Conservation (phyloP, 1,140 invertebrate genomes). For the Lerema accius region DNA sequence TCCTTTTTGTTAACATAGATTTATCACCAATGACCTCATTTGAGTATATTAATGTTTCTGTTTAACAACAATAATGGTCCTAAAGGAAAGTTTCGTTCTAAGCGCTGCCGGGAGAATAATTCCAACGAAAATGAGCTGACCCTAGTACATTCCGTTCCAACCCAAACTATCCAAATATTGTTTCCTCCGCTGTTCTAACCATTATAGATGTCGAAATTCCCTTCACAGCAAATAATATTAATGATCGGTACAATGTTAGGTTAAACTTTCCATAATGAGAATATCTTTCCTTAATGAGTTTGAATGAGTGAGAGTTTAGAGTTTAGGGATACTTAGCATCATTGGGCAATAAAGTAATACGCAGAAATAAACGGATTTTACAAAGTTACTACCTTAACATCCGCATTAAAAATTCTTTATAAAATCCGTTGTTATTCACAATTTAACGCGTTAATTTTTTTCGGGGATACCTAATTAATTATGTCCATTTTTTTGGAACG, state of each 20-base stretch:
- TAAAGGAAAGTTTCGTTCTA: conserved; percentile 21
- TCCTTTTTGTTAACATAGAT: no score
- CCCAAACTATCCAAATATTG: conserved; percentile 16
- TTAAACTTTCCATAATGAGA: conserved; percentile 2
- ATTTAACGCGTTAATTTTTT: no score
- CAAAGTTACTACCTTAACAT: no score
- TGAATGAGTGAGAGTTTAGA: no score
- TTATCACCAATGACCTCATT: background rate
- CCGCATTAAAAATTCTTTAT: no score
- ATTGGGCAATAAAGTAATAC: no score
- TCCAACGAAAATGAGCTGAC: conserved; percentile 18
- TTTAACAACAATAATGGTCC: conserved; percentile 16
- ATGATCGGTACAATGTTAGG: background rate
- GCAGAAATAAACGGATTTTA: no score
- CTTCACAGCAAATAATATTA: conserved; percentile 1
- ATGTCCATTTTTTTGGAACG: no score
- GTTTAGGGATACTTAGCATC: no score
- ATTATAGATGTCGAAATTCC: conserved; percentile 1
- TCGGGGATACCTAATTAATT: no score
- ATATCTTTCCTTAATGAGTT: no score
- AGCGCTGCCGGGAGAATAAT: conserved; percentile 27
- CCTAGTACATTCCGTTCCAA: conserved; percentile 9
- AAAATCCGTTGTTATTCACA: no score
- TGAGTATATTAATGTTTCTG: conserved; percentile 14
- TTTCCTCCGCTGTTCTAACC: conserved; percentile 6